Evolutionary conservation across 2,888 invertebrate species (phyloP), one percentile per base, ranked within the genome.

Genomic region (Ashinkailepas kermadecensis): DNA sequence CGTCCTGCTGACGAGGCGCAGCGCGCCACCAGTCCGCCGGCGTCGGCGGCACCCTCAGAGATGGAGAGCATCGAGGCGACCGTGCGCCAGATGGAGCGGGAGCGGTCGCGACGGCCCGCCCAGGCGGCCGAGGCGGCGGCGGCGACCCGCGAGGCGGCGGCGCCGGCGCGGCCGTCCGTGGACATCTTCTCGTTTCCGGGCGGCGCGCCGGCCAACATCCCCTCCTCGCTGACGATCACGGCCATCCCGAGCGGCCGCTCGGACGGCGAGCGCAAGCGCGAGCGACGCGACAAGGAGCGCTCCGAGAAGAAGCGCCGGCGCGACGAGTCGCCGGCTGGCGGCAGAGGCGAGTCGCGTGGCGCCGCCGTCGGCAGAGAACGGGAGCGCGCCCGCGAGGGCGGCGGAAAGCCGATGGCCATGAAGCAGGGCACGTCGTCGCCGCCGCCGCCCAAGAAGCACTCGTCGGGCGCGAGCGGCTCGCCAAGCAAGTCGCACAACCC

Each of bases 181-280:
- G 95, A 96, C 88, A 94, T 95, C 80, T 94, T 95, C 85, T 95
- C 95, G 0, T 91, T 86, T 62, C 82, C 84, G n/a, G 83, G 83
- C 57, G 82, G 83, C 62, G 83, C 81, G 79, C 83, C 92, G 0
- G 91, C 91, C 10, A 89, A 92, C 10, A 87, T 93, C 58, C 92
- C 94, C 15, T 93, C 93, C 86, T 94, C 95, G 0, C 94, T 95
- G 82, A 95, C 95, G 0, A 95, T 95, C 82, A 95, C 95, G 0
- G 94, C 95, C 7, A 94, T 95, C 70, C 86, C 88, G 13, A 84
- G 83, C 79, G 81, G 82, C 18, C 80, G 81, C 9, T 80, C 81
- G 59, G 82, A 83, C 57, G 82, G 82, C 57, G 83, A 84, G 81
- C 82, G 82, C n/a, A 82, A 83, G 15, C 82, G 83, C 64, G 83